Base-by-base conservation (phyloP, 2,888 invertebrate species). In the Torymus texanus region DNA sequence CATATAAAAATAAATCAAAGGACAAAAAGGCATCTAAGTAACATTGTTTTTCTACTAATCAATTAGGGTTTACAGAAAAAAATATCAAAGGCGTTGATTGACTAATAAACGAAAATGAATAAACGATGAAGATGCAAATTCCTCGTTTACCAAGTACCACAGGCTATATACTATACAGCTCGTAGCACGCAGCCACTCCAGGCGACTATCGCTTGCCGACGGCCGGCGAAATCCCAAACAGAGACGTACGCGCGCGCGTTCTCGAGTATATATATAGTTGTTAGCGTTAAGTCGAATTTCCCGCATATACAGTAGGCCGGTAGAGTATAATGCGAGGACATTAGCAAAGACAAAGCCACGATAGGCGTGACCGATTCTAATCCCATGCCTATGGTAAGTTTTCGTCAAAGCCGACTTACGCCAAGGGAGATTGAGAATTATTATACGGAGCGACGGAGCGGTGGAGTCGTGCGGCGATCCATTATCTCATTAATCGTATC, bases 401-500 rank as follows among this genome's bases (percentile, higher is more conserved):
- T 65, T 71, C 55, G 68, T 74, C 41, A 79, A 80, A 79, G 75
- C 81, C 75, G 68, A 68, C 75, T 80, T 71, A 76, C 62, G 71
- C 55, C 67, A 66, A 68, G 53, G 75, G 75, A 41, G 41, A 41
- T 41, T 5, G 41, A 41, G 41, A 41, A 41, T 41, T 41, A 79
- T 82, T 74, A 77, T 79, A 71, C 65, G 59, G 62, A 72, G 62
- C 62, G 41, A 41, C 8, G 41, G 2, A n/a, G n/a, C n/a, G 5
- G 29, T 8, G 41, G 41, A 41, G 41, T 41, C 41, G 41, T 41
- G 41, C 41, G 8, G 41, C 41, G 41, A 41, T 41, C 41, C 66
- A 81, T 76, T 82, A 81, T 80, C 80, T 72, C 66, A 78, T 82
- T 81, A 82, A 80, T 81, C 77, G 78, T 75, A 75, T 76, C 63